Base-by-base conservation (phyloP, 2,888 invertebrate genomes). In the Stenodera caucasica region DNA sequence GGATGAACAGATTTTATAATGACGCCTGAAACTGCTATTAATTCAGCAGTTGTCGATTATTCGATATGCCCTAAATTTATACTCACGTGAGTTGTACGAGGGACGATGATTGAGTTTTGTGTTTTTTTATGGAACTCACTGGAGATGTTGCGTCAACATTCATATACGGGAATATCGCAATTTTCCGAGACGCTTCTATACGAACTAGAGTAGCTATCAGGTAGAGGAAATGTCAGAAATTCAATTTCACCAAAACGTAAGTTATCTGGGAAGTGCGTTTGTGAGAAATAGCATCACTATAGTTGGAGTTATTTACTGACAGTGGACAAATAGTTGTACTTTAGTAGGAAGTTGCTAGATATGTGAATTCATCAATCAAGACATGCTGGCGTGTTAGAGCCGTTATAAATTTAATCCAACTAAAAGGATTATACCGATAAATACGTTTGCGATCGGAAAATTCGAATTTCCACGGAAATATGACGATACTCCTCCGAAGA, bases 291-390 rank as follows among this genome's bases (percentile, higher is more conserved):
- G 68, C 65, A 62, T 61, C 68, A 65, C 64, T 67, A 66, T 60
- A 67, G 60, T 68, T 65, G 63, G 67, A 65, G 68, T 70, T 70
- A 70, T 70, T 70, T 70, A 68, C 70, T 70, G 70, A 70, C 70
- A 65, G 61, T 64, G 64, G 67, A 70, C 68, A 70, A 70, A 70
- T 70, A 67, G 70, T 68, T 61, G 67, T 66, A 64, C 67, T 68
- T 69, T 67, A 64, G 66, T 61, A 55, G 57, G 61, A 66, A 63
- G 63, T 66, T 65, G 67, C 64, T 55, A 67, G 66, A 67, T 70
- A 70, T 66, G 68, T 67, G 68, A 63, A 68, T 65, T 57, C 67
- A 68, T 66, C 66, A 67, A 67, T 68, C 66, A 65, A 40, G 63
- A 52, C 61, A 56, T 45, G 61, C 21, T 30, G 56, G 62, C 58